A percentile compares a stretch with the other conserved stretches of the same genome.
Evolutionary conservation across 2,888 invertebrate species (phyloP).

Genomic region (Cosmia pyralina): DNA sequence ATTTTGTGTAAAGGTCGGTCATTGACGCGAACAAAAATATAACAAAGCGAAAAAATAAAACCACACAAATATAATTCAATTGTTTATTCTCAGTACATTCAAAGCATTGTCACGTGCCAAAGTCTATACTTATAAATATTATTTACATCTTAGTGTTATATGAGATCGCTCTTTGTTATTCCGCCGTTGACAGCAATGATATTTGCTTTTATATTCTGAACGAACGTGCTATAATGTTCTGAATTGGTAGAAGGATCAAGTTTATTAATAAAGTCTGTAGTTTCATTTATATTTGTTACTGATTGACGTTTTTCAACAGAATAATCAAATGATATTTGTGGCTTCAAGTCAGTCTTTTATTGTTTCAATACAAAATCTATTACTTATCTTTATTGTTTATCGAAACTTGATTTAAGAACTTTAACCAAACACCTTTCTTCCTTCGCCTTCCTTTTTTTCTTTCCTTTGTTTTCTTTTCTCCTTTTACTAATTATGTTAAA

Average conservation of each 20-base stretch:
- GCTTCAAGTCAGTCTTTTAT: neutral
- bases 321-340: neutral
- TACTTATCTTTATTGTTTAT: neutral
- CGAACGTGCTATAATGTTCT: slow-evolving; percentile 16
- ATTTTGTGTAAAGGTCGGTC: neutral
- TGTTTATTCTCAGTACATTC: slow-evolving; percentile 88
- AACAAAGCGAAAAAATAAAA: slow-evolving; percentile 63
- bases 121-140: slow-evolving; percentile 81
- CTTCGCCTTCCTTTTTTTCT: no score
- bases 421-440: no score
- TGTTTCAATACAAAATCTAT: neutral
- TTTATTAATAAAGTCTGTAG: neutral
- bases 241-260: slow-evolving; percentile 8
- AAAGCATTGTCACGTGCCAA: slow-evolving; percentile 85
- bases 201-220: slow-evolving; percentile 34
- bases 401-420: no score
- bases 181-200: slow-evolving; percentile 51
- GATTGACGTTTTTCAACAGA: neutral
- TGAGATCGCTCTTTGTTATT: slow-evolving; percentile 57
- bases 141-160: slow-evolving; percentile 70
- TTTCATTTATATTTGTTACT: neutral
- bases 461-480: no score
- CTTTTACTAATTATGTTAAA: no score
- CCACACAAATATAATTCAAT: slow-evolving; percentile 73
- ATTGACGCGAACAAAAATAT: neutral